A percentile compares a stretch with the other conserved stretches of the same genome.
Conservation (phyloP, 2,113 vertebrate species). For the Daphoenositta chrysoptera region DNA sequence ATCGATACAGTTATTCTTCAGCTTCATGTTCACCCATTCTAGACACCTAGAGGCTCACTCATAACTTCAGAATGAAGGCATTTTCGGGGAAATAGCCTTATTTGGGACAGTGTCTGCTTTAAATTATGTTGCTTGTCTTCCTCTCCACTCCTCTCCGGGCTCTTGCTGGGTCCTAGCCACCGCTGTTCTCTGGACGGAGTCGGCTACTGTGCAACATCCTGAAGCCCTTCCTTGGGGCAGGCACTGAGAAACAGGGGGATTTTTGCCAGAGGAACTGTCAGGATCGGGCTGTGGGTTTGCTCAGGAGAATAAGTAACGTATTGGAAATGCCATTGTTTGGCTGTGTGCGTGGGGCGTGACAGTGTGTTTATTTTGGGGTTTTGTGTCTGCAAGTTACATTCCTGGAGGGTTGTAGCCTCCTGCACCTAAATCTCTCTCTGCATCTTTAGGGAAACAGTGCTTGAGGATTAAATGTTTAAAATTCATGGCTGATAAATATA, state of each 20-base stretch:
- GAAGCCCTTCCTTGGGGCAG: neutral
- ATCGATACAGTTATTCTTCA: neutral
- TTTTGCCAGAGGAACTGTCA: neutral
- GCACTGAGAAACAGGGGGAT: neutral
- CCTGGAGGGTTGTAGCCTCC: neutral
- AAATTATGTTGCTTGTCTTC: slow-evolving; percentile 45
- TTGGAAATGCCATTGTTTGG: neutral
- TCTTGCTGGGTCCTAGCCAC: slow-evolving; percentile 64
- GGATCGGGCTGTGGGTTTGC: neutral
- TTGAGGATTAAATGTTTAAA: neutral
- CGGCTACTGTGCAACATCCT: slow-evolving; percentile 2
- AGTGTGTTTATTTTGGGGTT: slow-evolving; percentile 1
- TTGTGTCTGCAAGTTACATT: neutral
- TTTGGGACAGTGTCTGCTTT: slow-evolving; percentile 54
- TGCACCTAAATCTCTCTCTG: neutral
- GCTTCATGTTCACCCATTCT: neutral
- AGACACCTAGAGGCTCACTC: neutral
- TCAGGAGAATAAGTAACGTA: neutral
- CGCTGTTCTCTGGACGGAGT: neutral
- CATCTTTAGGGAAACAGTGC: neutral
- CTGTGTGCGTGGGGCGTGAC: neutral
- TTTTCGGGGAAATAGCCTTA: slow-evolving; percentile 41
- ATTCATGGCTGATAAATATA: neutral
- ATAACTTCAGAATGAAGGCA: neutral
- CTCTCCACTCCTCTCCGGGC: neutral